Evolutionary conservation across 2,888 invertebrate genomes (phyloP).

Genomic region (Fabriciana adippe): DNA sequence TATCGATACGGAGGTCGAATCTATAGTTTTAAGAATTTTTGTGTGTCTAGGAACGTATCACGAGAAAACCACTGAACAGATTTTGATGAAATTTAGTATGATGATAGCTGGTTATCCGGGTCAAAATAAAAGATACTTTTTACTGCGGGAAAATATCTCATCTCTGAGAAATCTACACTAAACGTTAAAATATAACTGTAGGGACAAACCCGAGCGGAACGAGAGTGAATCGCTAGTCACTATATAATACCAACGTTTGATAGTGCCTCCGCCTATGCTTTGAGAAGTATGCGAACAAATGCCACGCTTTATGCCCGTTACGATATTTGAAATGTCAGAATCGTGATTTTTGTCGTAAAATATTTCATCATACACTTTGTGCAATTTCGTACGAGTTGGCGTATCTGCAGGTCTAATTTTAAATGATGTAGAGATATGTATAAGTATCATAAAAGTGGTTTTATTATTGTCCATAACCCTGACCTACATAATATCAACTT

Average conservation of each 20-base stretch:
- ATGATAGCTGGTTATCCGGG: no score
- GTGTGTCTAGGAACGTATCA: no score
- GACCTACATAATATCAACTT: slow-evolving; percentile 3
- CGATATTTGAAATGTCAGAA: slow-evolving; percentile 76
- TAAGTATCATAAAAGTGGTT: slow-evolving; percentile 14
- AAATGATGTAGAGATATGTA: slow-evolving; percentile 29
- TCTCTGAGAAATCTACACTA: neutral
- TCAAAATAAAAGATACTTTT: no score
- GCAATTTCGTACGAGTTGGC: slow-evolving; percentile 46
- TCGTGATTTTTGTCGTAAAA: slow-evolving; percentile 78
- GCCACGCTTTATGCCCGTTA: slow-evolving; percentile 70
- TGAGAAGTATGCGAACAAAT: slow-evolving; percentile 65
- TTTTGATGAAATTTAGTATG: no score
- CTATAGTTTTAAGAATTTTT: no score
- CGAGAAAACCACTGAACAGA: no score
- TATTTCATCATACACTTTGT: slow-evolving; percentile 65
- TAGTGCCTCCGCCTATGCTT: slow-evolving; percentile 29
- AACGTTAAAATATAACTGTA: neutral
- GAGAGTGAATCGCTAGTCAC: neutral
- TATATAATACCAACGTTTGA: neutral
- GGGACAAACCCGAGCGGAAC: no score
- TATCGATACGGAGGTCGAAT: no score
- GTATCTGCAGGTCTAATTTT: slow-evolving; percentile 34
- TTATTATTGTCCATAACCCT: slow-evolving; percentile 1
- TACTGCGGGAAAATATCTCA: no score